Evolutionary conservation across 2,888 invertebrate species (phyloP).

Genomic region (Agriopis marginaria): DNA sequence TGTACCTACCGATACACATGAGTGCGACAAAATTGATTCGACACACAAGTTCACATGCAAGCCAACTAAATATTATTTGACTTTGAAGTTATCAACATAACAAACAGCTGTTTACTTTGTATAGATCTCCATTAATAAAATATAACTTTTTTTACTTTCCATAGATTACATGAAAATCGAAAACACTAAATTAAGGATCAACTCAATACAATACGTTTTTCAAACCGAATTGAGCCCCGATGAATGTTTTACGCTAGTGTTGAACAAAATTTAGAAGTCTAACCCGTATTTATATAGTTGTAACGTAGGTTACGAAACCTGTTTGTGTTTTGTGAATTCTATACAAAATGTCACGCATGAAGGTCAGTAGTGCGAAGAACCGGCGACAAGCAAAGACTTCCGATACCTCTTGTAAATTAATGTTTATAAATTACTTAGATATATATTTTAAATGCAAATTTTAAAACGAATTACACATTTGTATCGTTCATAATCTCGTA

Average conservation of each 20-base stretch:
- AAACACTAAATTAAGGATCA: not conserved
- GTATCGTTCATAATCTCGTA: not conserved
- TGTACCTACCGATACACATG: slow-evolving; percentile 2
- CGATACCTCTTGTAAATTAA: slow-evolving; percentile 47
- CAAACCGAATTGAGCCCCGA: no score
- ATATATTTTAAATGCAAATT: not conserved
- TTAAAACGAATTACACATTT: not conserved
- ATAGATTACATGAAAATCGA: no score
- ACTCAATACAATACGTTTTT: not conserved
- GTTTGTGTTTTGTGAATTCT: slow-evolving; percentile 66
- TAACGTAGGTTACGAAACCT: slow-evolving; percentile 56
- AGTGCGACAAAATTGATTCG: slow-evolving; percentile 8
- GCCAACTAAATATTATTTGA: slow-evolving; percentile 37
- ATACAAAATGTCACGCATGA: slow-evolving; percentile 66
- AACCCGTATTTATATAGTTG: slow-evolving; percentile 47
- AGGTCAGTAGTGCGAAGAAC: slow-evolving; percentile 70
- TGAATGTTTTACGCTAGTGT: slow-evolving; percentile 1
- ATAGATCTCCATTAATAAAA: slow-evolving; percentile 12
- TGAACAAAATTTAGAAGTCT: slow-evolving; percentile 40
- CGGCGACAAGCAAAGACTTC: slow-evolving; percentile 56
- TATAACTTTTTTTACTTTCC: not conserved
- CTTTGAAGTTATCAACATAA: slow-evolving; percentile 28
- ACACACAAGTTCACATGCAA: slow-evolving; percentile 10
- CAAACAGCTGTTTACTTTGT: slow-evolving; percentile 13
- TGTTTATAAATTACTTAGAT: slow-evolving; percentile 14